phyloP scores from a whole-genome alignment of 2,888 invertebrate genomes.

The Vesta saturnalis region DNA sequence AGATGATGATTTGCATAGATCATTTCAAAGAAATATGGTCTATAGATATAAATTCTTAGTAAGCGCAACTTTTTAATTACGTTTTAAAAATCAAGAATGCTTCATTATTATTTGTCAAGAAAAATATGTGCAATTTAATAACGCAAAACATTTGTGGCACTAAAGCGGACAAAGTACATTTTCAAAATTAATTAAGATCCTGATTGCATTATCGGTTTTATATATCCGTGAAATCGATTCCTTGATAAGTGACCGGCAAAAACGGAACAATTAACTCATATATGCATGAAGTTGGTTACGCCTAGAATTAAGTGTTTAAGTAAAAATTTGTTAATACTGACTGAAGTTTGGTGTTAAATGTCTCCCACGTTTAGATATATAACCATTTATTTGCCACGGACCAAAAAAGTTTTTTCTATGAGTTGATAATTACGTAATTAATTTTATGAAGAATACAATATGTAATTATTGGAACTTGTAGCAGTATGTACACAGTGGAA shows the following conservation, averaged over 20 bases:
- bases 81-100: constrained; percentile 1
- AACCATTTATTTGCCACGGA: too few species aligned
- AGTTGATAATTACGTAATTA: too few species aligned
- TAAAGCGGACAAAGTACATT: too few species aligned
- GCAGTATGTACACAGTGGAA: too few species aligned
- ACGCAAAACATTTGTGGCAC: background rate
- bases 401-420: too few species aligned
- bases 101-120: background rate
- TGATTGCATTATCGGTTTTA: background rate
- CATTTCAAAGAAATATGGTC: background rate
- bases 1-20: too few species aligned
- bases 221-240: background rate
- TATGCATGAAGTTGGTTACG: background rate
- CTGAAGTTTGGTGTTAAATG: too few species aligned
- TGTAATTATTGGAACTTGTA: too few species aligned
- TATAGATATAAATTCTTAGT: background rate
- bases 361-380: too few species aligned
- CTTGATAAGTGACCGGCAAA: background rate
- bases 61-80: background rate
- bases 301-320: too few species aligned
- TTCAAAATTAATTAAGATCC: background rate
- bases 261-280: background rate
- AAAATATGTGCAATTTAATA: background rate
- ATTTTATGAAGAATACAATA: too few species aligned
- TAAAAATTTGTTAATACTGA: too few species aligned